Conservation (phyloP, 2,113 vertebrate genomes). For the Carollia perspicillata region DNA sequence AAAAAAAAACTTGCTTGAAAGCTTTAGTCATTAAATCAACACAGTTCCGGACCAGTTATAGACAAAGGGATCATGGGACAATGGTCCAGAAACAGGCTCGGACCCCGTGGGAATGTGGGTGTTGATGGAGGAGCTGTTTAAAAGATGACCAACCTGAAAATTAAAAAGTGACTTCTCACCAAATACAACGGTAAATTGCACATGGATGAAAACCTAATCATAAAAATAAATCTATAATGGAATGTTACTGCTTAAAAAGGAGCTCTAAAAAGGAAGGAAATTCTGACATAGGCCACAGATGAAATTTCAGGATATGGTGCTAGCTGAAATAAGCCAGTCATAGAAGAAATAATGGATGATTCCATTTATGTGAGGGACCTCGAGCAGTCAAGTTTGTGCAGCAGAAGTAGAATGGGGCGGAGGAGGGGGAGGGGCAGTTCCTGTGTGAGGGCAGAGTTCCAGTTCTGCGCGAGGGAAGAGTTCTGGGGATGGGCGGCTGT, state of each 20-base stretch:
- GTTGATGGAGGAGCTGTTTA: neutral
- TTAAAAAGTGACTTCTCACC: neutral
- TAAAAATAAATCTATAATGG: neutral
- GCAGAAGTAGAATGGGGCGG: neutral
- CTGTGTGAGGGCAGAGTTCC: neutral
- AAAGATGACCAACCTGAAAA: neutral
- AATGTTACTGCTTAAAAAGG: neutral
- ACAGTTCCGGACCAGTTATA: neutral
- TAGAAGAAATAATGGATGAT: neutral
- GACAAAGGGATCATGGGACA: neutral
- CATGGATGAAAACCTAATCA: neutral
- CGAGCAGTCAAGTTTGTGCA: neutral
- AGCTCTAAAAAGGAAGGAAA: neutral
- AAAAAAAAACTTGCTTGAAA: neutral
- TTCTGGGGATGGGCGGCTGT: neutral
- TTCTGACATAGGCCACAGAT: neutral
- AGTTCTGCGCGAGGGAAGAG: neutral
- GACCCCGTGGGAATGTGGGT: neutral
- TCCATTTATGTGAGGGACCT: neutral
- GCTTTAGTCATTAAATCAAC: neutral
- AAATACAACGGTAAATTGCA: slow-evolving; percentile 21
- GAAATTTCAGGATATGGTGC: neutral
- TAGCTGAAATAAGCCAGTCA: neutral
- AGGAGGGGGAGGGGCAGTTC: accelerated
- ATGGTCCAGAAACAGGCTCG: neutral